A percentile compares a stretch with the other conserved stretches of the same genome.
phyloP scores from a whole-genome alignment of 2,888 invertebrate species.

The Stictocephala bisonia region DNA sequence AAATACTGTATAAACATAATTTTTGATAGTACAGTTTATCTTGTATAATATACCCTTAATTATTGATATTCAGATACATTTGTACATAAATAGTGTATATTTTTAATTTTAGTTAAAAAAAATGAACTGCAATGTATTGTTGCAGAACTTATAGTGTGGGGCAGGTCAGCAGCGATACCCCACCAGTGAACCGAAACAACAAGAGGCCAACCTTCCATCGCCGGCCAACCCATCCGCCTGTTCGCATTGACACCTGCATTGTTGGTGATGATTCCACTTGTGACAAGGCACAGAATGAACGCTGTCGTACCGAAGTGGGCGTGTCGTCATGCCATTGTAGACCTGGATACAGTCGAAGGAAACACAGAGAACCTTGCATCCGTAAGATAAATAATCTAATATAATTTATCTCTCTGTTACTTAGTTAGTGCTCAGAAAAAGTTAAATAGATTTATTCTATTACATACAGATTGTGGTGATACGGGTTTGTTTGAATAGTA shows the following conservation, averaged over 20 bases:
- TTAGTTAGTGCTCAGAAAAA: no score
- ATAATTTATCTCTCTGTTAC: no score
- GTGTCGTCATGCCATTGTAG: conserved; percentile 91
- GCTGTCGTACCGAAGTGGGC: conserved; percentile 85
- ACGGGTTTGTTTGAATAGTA: no score
- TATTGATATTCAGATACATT: no score
- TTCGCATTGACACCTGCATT: conserved; percentile 91
- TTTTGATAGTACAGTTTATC: no score
- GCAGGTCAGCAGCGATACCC: conserved; percentile 43
- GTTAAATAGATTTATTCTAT: no score
- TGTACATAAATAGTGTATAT: no score
- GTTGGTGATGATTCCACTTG: conserved; percentile 94
- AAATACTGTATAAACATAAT: no score
- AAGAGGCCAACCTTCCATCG: conserved; percentile 63
- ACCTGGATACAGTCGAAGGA: conserved; percentile 75
- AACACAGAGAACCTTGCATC: conserved; percentile 81
- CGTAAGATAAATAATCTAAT: conserved; percentile 64
- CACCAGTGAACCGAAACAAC: background rate
- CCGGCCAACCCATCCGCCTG: conserved; percentile 75
- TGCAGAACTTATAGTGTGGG: conserved; percentile 37
- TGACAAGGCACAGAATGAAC: conserved; percentile 87
- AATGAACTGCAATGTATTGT: no score
- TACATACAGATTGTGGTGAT: no score
- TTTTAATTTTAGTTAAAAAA: no score
- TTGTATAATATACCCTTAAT: no score